Evolutionary conservation across 2,888 invertebrate species (phyloP), one percentile per base, ranked within the genome.

Genomic region (Apodemia mormo): DNA sequence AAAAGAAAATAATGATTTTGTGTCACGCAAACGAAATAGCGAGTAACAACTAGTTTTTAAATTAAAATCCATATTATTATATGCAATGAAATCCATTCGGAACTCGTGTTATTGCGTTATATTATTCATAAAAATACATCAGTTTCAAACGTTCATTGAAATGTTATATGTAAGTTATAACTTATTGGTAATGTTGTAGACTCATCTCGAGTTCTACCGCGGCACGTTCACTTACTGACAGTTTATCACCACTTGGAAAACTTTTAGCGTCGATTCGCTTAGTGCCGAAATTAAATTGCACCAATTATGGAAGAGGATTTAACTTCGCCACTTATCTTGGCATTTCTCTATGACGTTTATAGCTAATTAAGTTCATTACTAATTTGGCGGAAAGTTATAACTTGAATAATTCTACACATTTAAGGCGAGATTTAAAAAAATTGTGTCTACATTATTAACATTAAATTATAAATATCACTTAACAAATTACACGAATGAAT

Each of bases 281-380:
- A 14, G 7, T 61, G 61, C 61, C 33, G 61, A 61, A 61, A 61
- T 61, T 61, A 61, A 61, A 61, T 61, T 61, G 61, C 61, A 61
- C 61, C 37, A 73, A 76, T 77, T 77, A 73, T 64, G 58, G 68
- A 73, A 65, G 68, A 74, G 73, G 74, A 73, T 75, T 73, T 67
- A 76, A 76, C 76, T 76, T 76, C 72, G 73, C 74, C 73, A 74
- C 74, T 74, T 77, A 76, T 72, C 73, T 69, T 73, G 73, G 73
- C 74, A 76, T 72, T 74, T 70, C 73, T 75, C 72, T 73, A 72
- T 70, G 71, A 66, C 74, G 72, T 73, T 71, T 66, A 71, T 72
- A 71, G 76, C 82, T 68, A 71, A 71, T 70, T 66, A 68, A 65
- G 69, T 64, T 69, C 67, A 70, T 68, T 72, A 72, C 66, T 69